Evolutionary conservation across 2,797 vertebrate genomes (phyloP), one percentile per base, ranked within the genome.

Genomic region (Bradypodion pumilum): DNA sequence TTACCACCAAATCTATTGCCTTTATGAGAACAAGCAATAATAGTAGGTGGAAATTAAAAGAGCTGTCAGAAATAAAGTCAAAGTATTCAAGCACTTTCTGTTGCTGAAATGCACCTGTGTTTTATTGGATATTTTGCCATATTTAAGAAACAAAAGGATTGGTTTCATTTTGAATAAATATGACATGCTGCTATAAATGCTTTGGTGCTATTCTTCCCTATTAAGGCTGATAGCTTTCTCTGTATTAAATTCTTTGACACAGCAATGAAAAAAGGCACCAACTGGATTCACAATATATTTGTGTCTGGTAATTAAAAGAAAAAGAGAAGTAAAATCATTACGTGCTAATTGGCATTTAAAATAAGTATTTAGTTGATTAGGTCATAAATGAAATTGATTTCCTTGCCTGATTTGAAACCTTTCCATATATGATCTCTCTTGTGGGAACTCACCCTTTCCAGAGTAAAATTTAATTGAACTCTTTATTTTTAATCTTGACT

Each of bases 401-500:
- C 75, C n/a, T 52, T 42, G 62, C 46, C 66, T 83, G 63, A 68
- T 70, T 63, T 35, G 60, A 12, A 59, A 40, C 1, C 59, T 46
- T 84, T 76, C 63, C 49, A 27, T 7, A 37, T 0, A 0, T 35
- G 7, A 1, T 65, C 25, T 86, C 49, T 88, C 70, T 75, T 49
- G 72, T 5, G 85, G 56, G 86, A 81, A 60, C n/a, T 86, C 5
- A 78, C 62, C 27, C 6, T 5, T 85, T 85, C 86, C 85, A 13
- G 84, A 87, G 63, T 6, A 49, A 70, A 2, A 42, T 46, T 74
- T 84, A 82, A 82, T 42, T 27, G 74, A 70, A 56, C 46, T 87
- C 82, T 42, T 82, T 85, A 60, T 85, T 86, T 84, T 78, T 74
- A 19, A 87, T 70, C 80, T 66, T 84, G 29, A 60, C 37, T 56